Evolutionary conservation across 2,888 invertebrate genomes (phyloP), one percentile per base, ranked within the genome.

Genomic region (Dasysyrphus tricinctus): DNA sequence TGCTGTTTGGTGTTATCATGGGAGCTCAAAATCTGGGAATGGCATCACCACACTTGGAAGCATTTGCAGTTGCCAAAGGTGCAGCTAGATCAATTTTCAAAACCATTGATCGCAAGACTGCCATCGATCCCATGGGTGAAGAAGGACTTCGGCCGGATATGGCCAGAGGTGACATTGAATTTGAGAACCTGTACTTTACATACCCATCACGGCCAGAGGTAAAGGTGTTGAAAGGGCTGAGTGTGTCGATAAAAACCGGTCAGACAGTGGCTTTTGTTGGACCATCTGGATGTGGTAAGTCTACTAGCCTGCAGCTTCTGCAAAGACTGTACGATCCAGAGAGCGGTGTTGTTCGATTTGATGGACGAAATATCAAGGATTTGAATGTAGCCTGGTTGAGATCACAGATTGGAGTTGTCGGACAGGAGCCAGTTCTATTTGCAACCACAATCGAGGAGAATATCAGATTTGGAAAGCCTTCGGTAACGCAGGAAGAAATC

Each of bases 341-440:
- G 0, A 88, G 81, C 24, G 95, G 95, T 0, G 88, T 90, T 87
- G 94, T 96, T 16, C 90, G 91, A 24, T 92, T 96, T 4, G 95
- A 95, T 59, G 95, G 94, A 0, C 91, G 93, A 24, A 95, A 97
- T 90, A 92, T 97, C 65, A 93, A 94, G 49, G 93, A 94, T 42
- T 90, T 97, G 74, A 97, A 97, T 91, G 95, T 97, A 9, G 93
- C 94, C 12, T 96, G 96, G 94, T 91, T 96, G 39, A 94, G 98
- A 69, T 94, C 94, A 37, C 95, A 96, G 90, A 96, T 98, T 86
- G 97, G 97, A 0, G 95, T 97, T 5, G 97, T 98, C 14, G 96
- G 97, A 0, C 98, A 98, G 91, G 98, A 98, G 89, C 98, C 97
- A 0, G 95, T 96, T 12, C 93, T 98, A 5, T 98, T 98, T 92